These are phyloP conservation scores for Girardinus metallicus DNA, from an alignment of 2,797 vertebrate species.

Conservation along the genomic window DNA sequence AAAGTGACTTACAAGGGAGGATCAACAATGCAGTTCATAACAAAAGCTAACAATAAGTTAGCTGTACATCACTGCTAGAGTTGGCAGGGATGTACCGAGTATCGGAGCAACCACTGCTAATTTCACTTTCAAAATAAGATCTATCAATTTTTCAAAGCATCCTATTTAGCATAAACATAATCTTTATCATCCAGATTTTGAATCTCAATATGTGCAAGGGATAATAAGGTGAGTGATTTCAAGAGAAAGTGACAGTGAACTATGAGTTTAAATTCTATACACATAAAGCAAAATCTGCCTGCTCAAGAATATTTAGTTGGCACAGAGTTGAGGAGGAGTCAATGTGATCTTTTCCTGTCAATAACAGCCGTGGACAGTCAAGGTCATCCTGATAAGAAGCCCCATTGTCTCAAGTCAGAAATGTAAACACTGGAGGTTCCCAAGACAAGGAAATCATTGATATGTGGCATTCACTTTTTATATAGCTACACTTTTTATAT, in stretches of 20 bases:
- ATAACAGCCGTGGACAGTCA: constrained; percentile 4
- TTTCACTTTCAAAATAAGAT: background rate
- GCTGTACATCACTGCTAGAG: too few species aligned
- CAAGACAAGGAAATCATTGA: background rate
- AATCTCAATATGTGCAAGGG: background rate
- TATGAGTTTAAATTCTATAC: background rate
- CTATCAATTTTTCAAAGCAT: background rate
- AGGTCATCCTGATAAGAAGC: constrained; percentile 13
- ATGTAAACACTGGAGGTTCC: constrained; percentile 11
- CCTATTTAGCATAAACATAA: background rate
- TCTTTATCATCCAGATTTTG: background rate
- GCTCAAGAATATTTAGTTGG: background rate
- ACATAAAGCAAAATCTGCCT: background rate
- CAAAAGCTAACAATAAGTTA: background rate
- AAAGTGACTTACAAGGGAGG: background rate
- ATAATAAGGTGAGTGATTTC: background rate
- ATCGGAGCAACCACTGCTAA: background rate
- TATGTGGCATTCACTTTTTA: background rate
- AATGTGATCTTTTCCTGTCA: background rate
- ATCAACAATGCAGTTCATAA: background rate
- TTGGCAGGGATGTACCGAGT: background rate
- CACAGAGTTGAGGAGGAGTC: constrained; percentile 1
- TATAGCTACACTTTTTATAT: too few species aligned
- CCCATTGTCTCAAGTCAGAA: constrained; percentile 15
- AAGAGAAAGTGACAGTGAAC: background rate